Evolutionary conservation across 2,888 invertebrate species (phyloP).

Genomic region (Pseudococcus viburni): DNA sequence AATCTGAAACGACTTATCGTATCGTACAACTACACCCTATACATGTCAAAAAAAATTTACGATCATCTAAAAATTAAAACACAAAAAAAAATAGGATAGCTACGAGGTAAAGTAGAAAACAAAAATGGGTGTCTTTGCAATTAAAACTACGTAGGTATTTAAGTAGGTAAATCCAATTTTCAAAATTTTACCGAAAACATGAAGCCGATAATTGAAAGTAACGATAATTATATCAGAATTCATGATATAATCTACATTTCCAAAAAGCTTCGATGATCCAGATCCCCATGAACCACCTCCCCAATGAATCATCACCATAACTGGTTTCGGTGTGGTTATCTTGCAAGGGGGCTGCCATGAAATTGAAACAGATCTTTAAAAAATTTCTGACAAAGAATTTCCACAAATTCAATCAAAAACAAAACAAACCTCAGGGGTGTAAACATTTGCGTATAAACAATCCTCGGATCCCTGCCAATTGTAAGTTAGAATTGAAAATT

Average conservation of each 20-base stretch:
- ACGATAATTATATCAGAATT: conserved; percentile 46
- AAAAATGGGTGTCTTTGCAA: too few species aligned
- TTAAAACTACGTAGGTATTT: too few species aligned
- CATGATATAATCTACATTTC: conserved; percentile 43
- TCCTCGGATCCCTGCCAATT: conserved; percentile 1
- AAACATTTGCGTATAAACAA: conserved; percentile 44
- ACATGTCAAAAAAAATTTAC: background rate
- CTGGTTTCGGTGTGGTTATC: conserved; percentile 31
- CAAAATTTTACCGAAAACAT: conserved; percentile 39
- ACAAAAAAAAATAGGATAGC: too few species aligned
- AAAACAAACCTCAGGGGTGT: conserved; percentile 23
- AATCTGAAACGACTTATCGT: too few species aligned
- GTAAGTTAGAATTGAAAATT: background rate
- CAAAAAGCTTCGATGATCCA: background rate
- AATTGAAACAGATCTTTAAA: background rate
- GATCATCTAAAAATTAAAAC: background rate
- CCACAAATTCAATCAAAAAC: background rate
- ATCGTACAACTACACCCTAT: too few species aligned
- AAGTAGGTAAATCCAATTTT: background rate
- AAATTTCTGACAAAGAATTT: background rate
- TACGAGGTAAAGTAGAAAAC: too few species aligned
- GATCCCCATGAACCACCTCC: conserved; percentile 38
- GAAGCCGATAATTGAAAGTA: conserved; percentile 58
- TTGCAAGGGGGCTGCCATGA: background rate
- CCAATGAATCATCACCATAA: conserved; percentile 51